Evolutionary conservation across 2,888 invertebrate species (phyloP), one percentile per base, ranked within the genome.

Genomic region (Thera britannica): DNA sequence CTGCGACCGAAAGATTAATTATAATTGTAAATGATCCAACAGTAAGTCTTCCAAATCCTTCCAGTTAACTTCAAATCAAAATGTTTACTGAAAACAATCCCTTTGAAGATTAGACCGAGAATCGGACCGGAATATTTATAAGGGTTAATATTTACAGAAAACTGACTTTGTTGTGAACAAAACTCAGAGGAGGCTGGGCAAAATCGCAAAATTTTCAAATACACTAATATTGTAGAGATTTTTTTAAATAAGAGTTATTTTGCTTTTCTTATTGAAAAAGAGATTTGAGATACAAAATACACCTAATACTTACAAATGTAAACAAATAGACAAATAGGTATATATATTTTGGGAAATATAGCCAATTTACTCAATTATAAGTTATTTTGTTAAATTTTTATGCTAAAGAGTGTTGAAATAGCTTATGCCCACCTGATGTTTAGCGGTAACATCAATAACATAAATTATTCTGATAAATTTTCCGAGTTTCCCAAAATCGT

Each of bases 31-130:
- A 92, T 90, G 86, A 86, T 81, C 79, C 81, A 77, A 72, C 80
- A 78, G 82, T 83, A 85, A 89, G 86, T 81, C 86, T 80, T 75
- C 78, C 75, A 80, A 83, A 89, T 86, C 89, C 86, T 80, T 73
- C 84, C 84, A 90, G 89, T 91, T 90, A 87, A 90, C 88, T 91
- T 88, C 82, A 84, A 89, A 90, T 90, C 90, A 88, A 86, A 90
- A 90, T 90, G 87, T 92, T 91, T 92, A 90, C 88, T 81, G 88
- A 83, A 91, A 91, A 92, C 92, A 92, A 92, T 90, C 90, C 91
- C 88, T 88, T 86, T 85, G 85, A 85, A 90, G 92, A 92, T 92
- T 92, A 90, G 62, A 87, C 87, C 85, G 77, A 80, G 81, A 87
- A 88, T 87, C 81, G 87, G 83, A 86, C 86, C 89, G 79, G 90